phyloP scores from a whole-genome alignment of 1,140 invertebrate species.

The Goniozus legneri region DNA sequence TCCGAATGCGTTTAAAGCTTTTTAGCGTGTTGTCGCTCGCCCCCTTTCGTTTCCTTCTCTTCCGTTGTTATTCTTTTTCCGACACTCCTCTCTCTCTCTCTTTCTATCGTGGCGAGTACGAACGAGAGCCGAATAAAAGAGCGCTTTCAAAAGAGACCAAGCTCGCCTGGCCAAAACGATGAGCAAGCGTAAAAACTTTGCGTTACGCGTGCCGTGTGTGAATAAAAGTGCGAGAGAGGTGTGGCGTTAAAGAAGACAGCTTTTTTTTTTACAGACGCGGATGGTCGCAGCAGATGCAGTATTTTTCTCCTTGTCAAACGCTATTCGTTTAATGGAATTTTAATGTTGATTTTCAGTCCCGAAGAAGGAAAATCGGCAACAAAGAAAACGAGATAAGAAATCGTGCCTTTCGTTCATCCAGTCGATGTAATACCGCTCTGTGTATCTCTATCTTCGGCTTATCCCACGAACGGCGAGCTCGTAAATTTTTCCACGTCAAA shows the following conservation, averaged over 20 bases:
- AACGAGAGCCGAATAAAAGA: constrained; percentile 11
- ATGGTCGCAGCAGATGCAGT: constrained; percentile 4
- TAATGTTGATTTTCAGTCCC: constrained; percentile 24
- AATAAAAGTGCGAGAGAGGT: not conserved
- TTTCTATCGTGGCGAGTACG: too few relatives aligned
- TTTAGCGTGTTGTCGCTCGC: constrained; percentile 12
- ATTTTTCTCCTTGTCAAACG: not conserved
- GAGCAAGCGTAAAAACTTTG: constrained; percentile 14
- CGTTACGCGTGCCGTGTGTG: constrained; percentile 8
- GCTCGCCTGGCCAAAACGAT: constrained; percentile 13
- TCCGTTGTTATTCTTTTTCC: not conserved
- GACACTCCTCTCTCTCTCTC: too few relatives aligned
- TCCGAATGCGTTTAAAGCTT: constrained; percentile 12
- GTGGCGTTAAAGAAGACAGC: not conserved
- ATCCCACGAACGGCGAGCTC: too few relatives aligned
- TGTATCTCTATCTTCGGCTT: too few relatives aligned
- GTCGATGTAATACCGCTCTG: too few relatives aligned
- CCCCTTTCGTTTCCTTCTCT: not conserved
- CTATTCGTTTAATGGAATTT: constrained; percentile 27
- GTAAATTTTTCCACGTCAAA: too few relatives aligned
- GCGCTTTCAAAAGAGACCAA: constrained; percentile 10
- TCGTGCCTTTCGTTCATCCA: too few relatives aligned
- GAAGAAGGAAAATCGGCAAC: too few relatives aligned
- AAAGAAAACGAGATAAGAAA: too few relatives aligned
- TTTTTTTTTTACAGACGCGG: not conserved